Evolutionary conservation across 2,113 vertebrate species (phyloP), one percentile per base, ranked within the genome.

Genomic region (Chionomys nivalis): DNA sequence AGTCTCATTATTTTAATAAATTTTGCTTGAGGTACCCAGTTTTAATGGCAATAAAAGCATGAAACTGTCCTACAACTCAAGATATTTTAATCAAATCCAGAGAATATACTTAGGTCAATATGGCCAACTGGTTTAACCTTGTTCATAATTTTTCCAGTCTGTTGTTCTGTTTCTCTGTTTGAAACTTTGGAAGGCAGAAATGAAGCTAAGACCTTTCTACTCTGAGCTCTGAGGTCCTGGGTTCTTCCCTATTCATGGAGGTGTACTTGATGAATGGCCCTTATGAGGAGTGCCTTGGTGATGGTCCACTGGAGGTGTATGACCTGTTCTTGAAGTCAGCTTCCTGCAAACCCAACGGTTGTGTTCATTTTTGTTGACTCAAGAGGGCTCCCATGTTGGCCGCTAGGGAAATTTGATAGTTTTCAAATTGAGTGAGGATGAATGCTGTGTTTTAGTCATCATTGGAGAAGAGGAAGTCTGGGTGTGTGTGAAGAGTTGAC

Each of bases 131-230:
- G 26, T 81, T 81, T 91, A 52, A 72, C 8, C 36, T 88, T 73
- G n/a, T 68, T 76, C 16, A 55, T 68, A 90, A 52, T 78, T 13
- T 26, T 95, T 72, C 44, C 28, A 94, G 28, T 81, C 11, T 82
- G 36, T 68, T 87, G 63, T 8, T 96, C 63, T 17, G 58, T 91
- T 96, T 96, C n/a, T 93, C 49, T 28, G 42, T 11, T 39, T 93
- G 75, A 72, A 93, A 77, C 87, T 66, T 19, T 7, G 55, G 19
- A 70, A 94, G 49, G 49, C 14, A 83, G 42, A 85, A 76, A 61
- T 24, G 52, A 88, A 88, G 33, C n/a, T 65, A 76, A 93, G 36
- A 16, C 0, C 2, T 12, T 86, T 88, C 17, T 70, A n/a, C 4
- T 36, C 79, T 92, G 8, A 94, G 26, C 14, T 96, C 13, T 0